Percentiles rank a stretch among this genome's conserved stretches.
phyloP scores from a whole-genome alignment of 1,140 invertebrate species.

The Hypsibius dujardini region DNA sequence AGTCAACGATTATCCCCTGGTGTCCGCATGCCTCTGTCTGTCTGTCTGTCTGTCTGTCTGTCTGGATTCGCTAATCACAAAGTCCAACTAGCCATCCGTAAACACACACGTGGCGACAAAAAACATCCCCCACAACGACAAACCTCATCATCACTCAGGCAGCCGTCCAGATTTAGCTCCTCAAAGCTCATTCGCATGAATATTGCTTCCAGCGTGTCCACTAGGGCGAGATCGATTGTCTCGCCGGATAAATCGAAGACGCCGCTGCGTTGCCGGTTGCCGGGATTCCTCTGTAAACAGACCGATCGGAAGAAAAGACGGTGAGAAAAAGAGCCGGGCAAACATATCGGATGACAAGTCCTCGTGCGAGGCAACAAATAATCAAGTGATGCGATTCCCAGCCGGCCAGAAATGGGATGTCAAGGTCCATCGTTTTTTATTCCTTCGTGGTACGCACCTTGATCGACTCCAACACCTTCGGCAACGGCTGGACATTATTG shows the following conservation, averaged over 20 bases:
- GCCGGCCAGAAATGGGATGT: not conserved
- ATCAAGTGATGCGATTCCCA: not conserved
- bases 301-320: not conserved
- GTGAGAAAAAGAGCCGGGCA: too few relatives aligned
- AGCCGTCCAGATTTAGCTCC: not conserved
- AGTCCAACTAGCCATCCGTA: too few relatives aligned
- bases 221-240: not conserved
- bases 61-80: too few relatives aligned
- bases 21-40: too few relatives aligned
- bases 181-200: slow-evolving; percentile 13
- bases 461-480: slow-evolving; percentile 7
- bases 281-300: slow-evolving; percentile 8
- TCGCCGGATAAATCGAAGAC: slow-evolving; percentile 1
- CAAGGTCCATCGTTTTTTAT: not conserved
- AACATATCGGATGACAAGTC: too few relatives aligned
- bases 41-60: too few relatives aligned
- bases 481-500: slow-evolving; percentile 7
- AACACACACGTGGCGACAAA: too few relatives aligned
- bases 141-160: not conserved
- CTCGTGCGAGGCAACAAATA: not conserved
- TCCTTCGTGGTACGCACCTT: not conserved
- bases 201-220: not conserved
- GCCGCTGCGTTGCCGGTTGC: not conserved
- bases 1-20: not conserved
- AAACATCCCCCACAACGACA: not conserved